Evolutionary conservation across 2,888 invertebrate genomes (phyloP), one percentile per base, ranked within the genome.

Genomic region (Penaeus monodon): DNA sequence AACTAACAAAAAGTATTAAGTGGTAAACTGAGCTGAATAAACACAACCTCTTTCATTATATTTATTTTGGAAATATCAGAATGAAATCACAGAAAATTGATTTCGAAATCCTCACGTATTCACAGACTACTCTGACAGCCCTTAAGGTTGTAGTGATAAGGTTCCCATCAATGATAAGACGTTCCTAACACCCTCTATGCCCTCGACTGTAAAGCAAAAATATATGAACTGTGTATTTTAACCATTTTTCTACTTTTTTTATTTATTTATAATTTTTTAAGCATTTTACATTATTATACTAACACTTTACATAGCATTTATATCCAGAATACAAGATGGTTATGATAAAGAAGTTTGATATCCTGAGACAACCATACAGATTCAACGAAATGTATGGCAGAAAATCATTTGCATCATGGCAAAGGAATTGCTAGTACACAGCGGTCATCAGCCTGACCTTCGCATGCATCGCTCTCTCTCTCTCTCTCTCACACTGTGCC

Each of bases 271-370:
- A 70, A 82, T 70, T 82, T 81, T 44, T 81, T 68, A 82, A 73
- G 81, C 81, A 57, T 82, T 82, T 82, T 81, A 68, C 70, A 57
- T 73, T 73, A 82, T 80, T 63, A 80, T 82, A 82, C 57, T 73
- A 73, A 82, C 73, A 49, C 73, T 82, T 82, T 82, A 82, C 81
- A 82, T 70, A 73, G 81, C 81, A 82, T 82, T 73, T 82, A 73
- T 82, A 81, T 81, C 81, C 81, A 81, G 81, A 81, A 81, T 81
- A 82, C 70, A 82, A 82, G 81, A 82, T 82, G 57, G 81, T 82
- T 82, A 82, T 82, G n/a, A 70, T 82, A 70, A 44, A 70, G 27
- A 82, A 82, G n/a, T 82, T 70, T 73, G 81, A 82, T 73, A 82
- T 82, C 81, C 81, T 82, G 81, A 82, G 81, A 70, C 44, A 64